These are phyloP conservation scores for Platygyra sinensis DNA, from an alignment of 64 coral and sea anemone genomes.

Conservation along the genomic window DNA sequence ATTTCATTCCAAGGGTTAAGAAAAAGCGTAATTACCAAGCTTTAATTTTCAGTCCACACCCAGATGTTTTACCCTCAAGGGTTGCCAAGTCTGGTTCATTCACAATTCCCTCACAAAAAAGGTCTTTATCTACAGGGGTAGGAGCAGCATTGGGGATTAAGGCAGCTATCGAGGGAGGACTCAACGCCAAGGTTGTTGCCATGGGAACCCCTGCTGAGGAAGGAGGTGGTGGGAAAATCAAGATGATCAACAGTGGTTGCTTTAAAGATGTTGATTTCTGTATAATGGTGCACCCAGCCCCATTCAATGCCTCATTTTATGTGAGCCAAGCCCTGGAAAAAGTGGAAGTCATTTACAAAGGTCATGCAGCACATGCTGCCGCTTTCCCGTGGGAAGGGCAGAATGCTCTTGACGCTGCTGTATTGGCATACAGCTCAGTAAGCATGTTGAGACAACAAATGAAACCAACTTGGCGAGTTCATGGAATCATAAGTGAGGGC, in stretches of 20 bases:
- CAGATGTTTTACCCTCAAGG: too few species aligned
- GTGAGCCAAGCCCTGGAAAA: conserved; percentile 18
- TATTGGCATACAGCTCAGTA: conserved; percentile 54
- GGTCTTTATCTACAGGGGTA: neutral
- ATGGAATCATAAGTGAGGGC: conserved; percentile 70
- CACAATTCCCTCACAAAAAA: neutral
- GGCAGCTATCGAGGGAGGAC: conserved; percentile 20
- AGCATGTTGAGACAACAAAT: conserved; percentile 75
- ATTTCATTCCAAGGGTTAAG: too few species aligned
- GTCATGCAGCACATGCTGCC: conserved; percentile 13
- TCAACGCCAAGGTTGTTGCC: conserved; percentile 44
- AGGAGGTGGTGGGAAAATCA: conserved; percentile 53
- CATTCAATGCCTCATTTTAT: conserved; percentile 62
- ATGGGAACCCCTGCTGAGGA: conserved; percentile 69
- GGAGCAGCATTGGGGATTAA: conserved; percentile 55
- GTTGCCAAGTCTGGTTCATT: too few species aligned
- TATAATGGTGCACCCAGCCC: conserved; percentile 68
- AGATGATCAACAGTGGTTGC: conserved; percentile 52
- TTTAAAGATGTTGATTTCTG: conserved; percentile 56
- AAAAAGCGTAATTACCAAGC: too few species aligned
- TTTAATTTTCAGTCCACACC: too few species aligned
- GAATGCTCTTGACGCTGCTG: conserved; percentile 74
- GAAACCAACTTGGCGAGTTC: conserved; percentile 73
- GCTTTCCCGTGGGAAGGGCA: neutral
- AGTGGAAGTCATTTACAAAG: conserved; percentile 43